Evolutionary conservation across 2,113 vertebrate species (phyloP), one percentile per base, ranked within the genome.

Genomic region (Podiceps cristatus): DNA sequence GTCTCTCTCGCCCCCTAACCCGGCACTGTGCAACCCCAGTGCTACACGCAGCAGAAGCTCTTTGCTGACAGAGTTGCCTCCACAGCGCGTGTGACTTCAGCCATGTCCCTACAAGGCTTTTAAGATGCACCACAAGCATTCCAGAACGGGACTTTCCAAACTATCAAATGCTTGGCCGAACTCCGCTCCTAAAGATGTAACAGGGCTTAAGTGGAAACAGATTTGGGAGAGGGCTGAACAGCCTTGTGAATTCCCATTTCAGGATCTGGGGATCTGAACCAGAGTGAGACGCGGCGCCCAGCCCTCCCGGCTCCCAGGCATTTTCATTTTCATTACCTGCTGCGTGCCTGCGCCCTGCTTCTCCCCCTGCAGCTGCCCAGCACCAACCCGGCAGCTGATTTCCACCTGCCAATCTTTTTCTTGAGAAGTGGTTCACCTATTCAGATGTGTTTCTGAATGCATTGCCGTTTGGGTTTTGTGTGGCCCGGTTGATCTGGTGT

Each of bases 301-400:
- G 31, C 35, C 23, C 33, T 24, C 71, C 37, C 3, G 28, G 15
- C 31, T 25, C 53, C 44, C 37, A 15, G 62, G 5, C 11, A 1
- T 18, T 17, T 29, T 7, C 11, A 1, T 18, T 17, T 29, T 7
- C 1, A 0, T 12, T 24, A 12, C 6, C 33, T 15, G 74, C 85
- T 53, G 27, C 11, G 0, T 0, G 13, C 40, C 45, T 11, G 8
- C 35, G n/a, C 10, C 50, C 67, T 24, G 28, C 49, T n/a, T 23
- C 16, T 11, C 29, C 53, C 58, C 44, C 58, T 56, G 66, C 42
- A 10, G n/a, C 6, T 56, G 67, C 40, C 55, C 64, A 53, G 7
- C 22, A 2, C 33, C 56, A 37, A 47, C 9, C 74, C 9, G 3
- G 50, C 63, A 33, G 27, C 85, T 33, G 37, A 53, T 27, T 31